phyloP scores from a whole-genome alignment of 2,797 vertebrate genomes.

The Tangara arthus region DNA sequence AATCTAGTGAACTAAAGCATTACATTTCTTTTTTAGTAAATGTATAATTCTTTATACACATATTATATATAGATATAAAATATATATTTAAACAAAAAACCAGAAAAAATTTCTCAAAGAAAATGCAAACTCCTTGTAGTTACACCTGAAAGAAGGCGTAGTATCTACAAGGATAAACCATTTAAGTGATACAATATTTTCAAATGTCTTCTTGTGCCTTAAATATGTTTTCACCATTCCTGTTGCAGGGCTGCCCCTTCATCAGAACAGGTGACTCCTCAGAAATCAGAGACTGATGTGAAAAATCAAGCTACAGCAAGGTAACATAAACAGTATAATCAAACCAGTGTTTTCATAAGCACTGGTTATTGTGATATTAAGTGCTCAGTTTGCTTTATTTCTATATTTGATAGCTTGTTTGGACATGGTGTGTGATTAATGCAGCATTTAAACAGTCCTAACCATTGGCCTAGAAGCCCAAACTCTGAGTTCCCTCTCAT shows the following conservation, averaged over 20 bases:
- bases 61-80: background rate
- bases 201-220: background rate
- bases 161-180: background rate
- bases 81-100: background rate
- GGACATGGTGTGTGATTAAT: background rate
- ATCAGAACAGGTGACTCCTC: background rate
- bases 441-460: background rate
- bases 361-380: background rate
- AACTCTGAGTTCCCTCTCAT: background rate
- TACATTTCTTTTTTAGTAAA: background rate
- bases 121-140: background rate
- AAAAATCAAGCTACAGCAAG: slow-evolving; percentile 53
- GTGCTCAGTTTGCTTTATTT: background rate
- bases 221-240: background rate
- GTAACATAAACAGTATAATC: slow-evolving; percentile 18
- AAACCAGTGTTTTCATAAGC: background rate
- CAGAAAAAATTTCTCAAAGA: background rate
- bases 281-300: slow-evolving; percentile 13
- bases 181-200: background rate
- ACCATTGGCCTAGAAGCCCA: background rate
- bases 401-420: background rate
- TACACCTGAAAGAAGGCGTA: background rate
- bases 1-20: background rate
- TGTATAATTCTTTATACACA: background rate
- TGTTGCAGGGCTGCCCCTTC: slow-evolving; percentile 21